Base-by-base conservation (phyloP, 2,888 invertebrate genomes). In the Taenaris catops region DNA sequence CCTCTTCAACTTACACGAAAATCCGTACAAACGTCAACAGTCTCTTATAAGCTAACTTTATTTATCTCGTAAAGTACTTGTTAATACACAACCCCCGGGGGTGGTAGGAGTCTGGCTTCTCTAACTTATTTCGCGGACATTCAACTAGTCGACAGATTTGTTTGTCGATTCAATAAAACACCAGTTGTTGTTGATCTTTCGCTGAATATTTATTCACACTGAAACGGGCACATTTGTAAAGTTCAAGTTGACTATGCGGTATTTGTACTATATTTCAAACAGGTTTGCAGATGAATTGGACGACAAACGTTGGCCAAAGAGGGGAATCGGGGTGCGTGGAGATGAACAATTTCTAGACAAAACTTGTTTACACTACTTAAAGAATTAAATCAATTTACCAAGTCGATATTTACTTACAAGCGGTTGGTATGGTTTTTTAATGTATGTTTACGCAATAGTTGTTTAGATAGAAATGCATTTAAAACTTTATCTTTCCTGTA, bases 1-100 rank as follows among this genome's bases (percentile, higher is more conserved):
- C 25, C 32, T 44, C 21, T n/a, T n/a, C 25, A 41, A 44, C 29
- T 40, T 37, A 44, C 43, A 46, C 51, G 51, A 53, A 55, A 57
- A 57, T 57, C 53, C 52, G 46, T 45, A 58, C 61, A 63, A 67
- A 66, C 65, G 63, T 73, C 64, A 69, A 67, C 64, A 69, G 66
- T 63, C 66, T 61, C 67, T 75, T 67, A 68, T 64, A 60, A 68
- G 65, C 63, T 71, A 79, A 81, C 68, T 81, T 80, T 65, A 76
- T 81, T 79, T 80, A 80, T 80, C 75, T 76, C 74, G 57, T 68
- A 66, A 76, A 81, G 80, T 80, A 81, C 80, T 81, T 79, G 76
- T 75, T 79, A 80, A 81, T 80, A 68, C 73, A 64, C 68, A 64
- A 67, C 65, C 70, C 59, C 37, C 64, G 63, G 67, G 68, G 63